phyloP scores from a whole-genome alignment of 2,888 invertebrate species.

The Acronicta psi region DNA sequence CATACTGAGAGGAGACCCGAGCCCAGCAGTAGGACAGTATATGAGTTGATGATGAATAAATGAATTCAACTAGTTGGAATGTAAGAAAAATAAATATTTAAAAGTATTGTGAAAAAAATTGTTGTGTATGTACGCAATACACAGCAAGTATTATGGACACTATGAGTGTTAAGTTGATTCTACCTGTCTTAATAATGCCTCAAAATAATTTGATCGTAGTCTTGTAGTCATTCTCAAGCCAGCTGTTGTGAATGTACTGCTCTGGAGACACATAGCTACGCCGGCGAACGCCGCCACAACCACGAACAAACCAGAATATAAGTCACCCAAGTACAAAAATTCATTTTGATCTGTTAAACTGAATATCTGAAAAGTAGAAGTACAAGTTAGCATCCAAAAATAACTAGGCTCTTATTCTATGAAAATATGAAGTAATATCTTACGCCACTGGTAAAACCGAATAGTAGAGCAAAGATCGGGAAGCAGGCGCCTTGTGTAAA shows the following conservation, averaged over 20 bases:
- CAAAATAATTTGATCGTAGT: conserved; percentile 83
- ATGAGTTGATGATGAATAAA: too few relatives aligned
- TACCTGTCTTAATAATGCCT: conserved; percentile 88
- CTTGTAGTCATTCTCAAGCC: conserved; percentile 93
- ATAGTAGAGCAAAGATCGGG: conserved; percentile 91
- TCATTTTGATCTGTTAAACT: conserved; percentile 86
- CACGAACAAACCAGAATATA: conserved; percentile 91
- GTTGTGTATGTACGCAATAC: too few relatives aligned
- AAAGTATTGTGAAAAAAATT: too few relatives aligned
- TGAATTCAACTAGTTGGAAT: too few relatives aligned
- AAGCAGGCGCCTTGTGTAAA: conserved; percentile 90
- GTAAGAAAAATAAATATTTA: too few relatives aligned
- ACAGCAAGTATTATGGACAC: too few relatives aligned
- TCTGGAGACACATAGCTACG: conserved; percentile 91
- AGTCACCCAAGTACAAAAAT: conserved; percentile 88
- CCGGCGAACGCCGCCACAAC: conserved; percentile 91
- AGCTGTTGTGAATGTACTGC: conserved; percentile 92
- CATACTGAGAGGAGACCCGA: too few relatives aligned
- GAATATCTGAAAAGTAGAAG: conserved; percentile 85
- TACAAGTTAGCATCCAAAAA: not conserved
- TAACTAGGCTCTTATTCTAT: too few relatives aligned
- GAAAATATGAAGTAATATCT: conserved; percentile 57
- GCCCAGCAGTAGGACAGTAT: too few relatives aligned
- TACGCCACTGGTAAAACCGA: conserved; percentile 91
- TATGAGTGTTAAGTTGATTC: too few relatives aligned